Evolutionary conservation across 2,888 invertebrate genomes (phyloP), one percentile per base, ranked within the genome.

Genomic region (Pseudolycoriella hygida): DNA sequence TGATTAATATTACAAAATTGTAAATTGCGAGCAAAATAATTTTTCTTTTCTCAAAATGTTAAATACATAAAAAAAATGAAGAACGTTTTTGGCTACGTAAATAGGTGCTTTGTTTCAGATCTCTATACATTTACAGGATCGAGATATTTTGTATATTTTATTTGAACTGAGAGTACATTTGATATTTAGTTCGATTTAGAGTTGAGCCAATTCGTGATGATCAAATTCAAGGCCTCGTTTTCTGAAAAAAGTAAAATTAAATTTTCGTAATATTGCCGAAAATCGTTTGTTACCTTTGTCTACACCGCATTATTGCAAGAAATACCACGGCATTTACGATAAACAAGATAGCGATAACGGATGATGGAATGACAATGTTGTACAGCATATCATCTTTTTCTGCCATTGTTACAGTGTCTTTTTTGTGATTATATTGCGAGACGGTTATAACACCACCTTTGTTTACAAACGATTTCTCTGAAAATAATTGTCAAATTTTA

Each of bases 381-480:
- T 50, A 50, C 46, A 55, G 48, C 49, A 53, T 53, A 47, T 55
- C 54, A 37, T 53, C 51, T 25, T 50, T 51, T 42, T 51, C 49
- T 17, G 50, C 46, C 55, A 55, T 55, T 19, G 10, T 42, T 5
- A 14, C 18, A 10, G 19, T 14, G 11, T 42, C 20, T 14, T 42
- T 42, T 38, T 39, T 47, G 34, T 18, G 42, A 42, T 42, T 42
- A 14, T 18, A 42, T 14, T 19, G 42, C 18, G 25, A 42, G 19
- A 42, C 42, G n/a, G 34, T 34, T 34, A 34, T 34, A 20, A 42
- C 25, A 19, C 42, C 42, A 25, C 19, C 19, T 17, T 11, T 14
- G 14, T 14, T 3, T 3, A 14, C 25, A 10, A 6, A 14, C 3
- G 17, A 19, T 42, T 42, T 25, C n/a, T 42, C 42, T 42, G 14